A percentile compares a stretch with the other conserved stretches of the same genome.
Evolutionary conservation across 2,888 invertebrate genomes (phyloP).

Genomic region (Heliconius cydno): DNA sequence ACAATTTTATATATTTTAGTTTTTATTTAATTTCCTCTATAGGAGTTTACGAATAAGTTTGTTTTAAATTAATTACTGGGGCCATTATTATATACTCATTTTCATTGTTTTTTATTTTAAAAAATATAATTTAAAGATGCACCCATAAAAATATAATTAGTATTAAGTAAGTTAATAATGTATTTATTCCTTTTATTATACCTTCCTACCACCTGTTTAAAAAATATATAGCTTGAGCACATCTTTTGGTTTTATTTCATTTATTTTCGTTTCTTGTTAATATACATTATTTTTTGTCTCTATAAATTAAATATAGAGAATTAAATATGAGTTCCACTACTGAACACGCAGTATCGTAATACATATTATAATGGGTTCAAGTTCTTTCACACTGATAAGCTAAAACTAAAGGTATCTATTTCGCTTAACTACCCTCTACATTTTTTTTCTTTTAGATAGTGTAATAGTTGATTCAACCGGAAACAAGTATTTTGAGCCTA

Average conservation of each 20-base stretch:
- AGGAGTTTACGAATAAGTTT: no score
- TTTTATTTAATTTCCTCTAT: background rate
- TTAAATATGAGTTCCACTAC: background rate
- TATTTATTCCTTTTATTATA: slow-evolving; percentile 30
- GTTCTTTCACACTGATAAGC: no score
- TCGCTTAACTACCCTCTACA: no score
- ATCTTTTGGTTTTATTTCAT: slow-evolving; percentile 20
- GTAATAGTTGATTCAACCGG: no score
- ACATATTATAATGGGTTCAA: no score
- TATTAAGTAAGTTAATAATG: background rate
- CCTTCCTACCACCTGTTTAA: slow-evolving; percentile 40
- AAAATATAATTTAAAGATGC: background rate
- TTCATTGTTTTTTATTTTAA: background rate
- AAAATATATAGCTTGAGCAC: slow-evolving; percentile 41
- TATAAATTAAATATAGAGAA: background rate
- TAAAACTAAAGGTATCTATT: no score
- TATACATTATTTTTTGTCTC: background rate
- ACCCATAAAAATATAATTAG: background rate
- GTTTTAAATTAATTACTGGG: background rate
- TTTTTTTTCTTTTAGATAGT: no score
- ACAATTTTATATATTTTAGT: background rate
- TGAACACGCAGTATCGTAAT: no score
- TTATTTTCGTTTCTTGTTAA: background rate
- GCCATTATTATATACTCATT: slow-evolving; percentile 3
- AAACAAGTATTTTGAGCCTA: no score